phyloP scores from a whole-genome alignment of 2,888 invertebrate genomes.

The Apeira syringaria region DNA sequence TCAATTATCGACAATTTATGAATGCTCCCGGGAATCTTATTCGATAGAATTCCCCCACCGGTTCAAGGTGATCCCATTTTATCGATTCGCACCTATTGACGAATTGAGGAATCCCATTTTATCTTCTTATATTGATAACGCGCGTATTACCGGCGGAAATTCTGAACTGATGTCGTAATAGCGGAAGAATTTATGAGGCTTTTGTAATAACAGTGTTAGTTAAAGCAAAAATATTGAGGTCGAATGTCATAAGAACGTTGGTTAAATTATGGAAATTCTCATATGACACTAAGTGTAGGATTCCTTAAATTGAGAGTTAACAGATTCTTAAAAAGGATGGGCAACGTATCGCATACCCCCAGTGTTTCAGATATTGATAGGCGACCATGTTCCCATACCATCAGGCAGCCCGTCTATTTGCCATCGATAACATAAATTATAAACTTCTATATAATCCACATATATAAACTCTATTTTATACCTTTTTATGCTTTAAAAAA shows the following conservation, averaged over 20 bases:
- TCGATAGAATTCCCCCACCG: constrained; percentile 62
- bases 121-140: constrained; percentile 42
- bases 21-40: constrained; percentile 68
- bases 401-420: too few relatives aligned
- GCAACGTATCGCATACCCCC: too few relatives aligned
- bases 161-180: constrained; percentile 40
- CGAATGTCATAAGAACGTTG: constrained; percentile 24
- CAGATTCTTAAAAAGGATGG: too few relatives aligned
- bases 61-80: constrained; percentile 59
- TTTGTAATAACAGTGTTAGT: constrained; percentile 28
- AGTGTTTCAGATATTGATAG: too few relatives aligned
- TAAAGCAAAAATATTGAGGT: constrained; percentile 33
- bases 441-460: too few relatives aligned
- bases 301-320: too few relatives aligned
- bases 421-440: too few relatives aligned
- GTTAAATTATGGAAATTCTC: too few relatives aligned
- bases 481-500: too few relatives aligned
- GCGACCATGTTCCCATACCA: too few relatives aligned
- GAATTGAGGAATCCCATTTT: constrained; percentile 49
- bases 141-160: constrained; percentile 39
- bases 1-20: constrained; percentile 76
- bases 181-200: constrained; percentile 38
- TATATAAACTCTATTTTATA: too few relatives aligned
- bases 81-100: constrained; percentile 55
- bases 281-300: too few relatives aligned